Evolutionary conservation across 2,113 vertebrate species (phyloP).

Genomic region (Strigops habroptila): DNA sequence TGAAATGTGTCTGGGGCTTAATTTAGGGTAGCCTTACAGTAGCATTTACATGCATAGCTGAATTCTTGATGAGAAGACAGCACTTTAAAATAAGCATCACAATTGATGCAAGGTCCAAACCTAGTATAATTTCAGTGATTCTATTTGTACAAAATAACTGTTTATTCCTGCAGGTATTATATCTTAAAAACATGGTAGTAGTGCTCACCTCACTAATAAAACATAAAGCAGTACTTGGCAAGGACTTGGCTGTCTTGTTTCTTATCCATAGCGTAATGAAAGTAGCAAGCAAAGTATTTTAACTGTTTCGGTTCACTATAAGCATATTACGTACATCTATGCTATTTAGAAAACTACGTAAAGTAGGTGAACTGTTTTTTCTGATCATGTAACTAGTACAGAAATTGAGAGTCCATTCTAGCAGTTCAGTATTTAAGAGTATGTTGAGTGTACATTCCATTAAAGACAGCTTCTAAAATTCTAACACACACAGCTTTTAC

Average conservation of each 20-base stretch:
- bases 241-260: not conserved
- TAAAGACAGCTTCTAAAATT: not conserved
- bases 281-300: not conserved
- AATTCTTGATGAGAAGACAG: not conserved
- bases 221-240: not conserved
- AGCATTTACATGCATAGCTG: not conserved
- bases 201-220: not conserved
- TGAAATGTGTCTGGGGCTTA: not conserved
- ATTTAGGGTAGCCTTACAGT: not conserved
- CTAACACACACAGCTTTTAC: not conserved
- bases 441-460: not conserved
- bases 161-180: not conserved
- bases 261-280: not conserved
- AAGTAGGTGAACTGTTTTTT: not conserved
- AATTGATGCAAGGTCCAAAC: not conserved
- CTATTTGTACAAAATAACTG: not conserved
- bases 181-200: not conserved
- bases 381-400: not conserved
- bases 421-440: not conserved
- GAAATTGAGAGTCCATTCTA: not conserved
- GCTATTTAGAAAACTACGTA: not conserved
- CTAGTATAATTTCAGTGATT: not conserved
- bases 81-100: not conserved
- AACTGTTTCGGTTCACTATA: not conserved
- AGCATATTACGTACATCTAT: not conserved